Conservation (phyloP, 1,140 invertebrate species). For the Drosophila azteca region DNA sequence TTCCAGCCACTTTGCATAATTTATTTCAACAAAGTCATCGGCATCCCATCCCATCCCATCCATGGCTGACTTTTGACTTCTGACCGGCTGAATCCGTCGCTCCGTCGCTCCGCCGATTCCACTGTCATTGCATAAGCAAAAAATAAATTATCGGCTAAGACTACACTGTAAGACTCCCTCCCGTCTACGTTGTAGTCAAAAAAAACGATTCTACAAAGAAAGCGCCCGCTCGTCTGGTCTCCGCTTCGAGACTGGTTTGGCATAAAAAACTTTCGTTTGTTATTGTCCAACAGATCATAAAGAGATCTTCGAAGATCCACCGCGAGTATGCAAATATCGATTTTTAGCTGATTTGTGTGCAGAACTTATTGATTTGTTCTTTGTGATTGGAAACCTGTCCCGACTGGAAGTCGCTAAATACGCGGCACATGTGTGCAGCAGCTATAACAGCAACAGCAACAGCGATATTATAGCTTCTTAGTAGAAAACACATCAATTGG, state of each 20-base stretch:
- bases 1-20: conserved; percentile 37
- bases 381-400: conserved; percentile 43
- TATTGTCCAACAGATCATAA: conserved; percentile 40
- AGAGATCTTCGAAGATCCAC: conserved; percentile 13
- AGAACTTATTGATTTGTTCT: conserved; percentile 45
- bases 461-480: conserved; percentile 12
- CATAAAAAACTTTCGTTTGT: conserved; percentile 46
- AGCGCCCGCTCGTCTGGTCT: not conserved
- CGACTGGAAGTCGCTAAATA: conserved; percentile 4
- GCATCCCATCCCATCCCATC: too few species aligned
- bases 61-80: conserved; percentile 32
- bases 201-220: conserved; percentile 40
- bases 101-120: too few species aligned
- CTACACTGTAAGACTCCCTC: conserved; percentile 25
- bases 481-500: conserved; percentile 27
- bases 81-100: too few species aligned
- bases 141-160: conserved; percentile 12
- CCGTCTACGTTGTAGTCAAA: not conserved
- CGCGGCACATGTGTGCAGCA: conserved; percentile 20
- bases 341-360: conserved; percentile 44
- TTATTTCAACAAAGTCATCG: conserved; percentile 33
- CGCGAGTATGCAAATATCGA: conserved; percentile 30
- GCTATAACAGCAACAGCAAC: not conserved
- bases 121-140: conserved; percentile 29
- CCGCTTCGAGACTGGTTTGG: conserved; percentile 30